Evolutionary conservation across 2,888 invertebrate species (phyloP).

Genomic region (Abrostola tripartita): DNA sequence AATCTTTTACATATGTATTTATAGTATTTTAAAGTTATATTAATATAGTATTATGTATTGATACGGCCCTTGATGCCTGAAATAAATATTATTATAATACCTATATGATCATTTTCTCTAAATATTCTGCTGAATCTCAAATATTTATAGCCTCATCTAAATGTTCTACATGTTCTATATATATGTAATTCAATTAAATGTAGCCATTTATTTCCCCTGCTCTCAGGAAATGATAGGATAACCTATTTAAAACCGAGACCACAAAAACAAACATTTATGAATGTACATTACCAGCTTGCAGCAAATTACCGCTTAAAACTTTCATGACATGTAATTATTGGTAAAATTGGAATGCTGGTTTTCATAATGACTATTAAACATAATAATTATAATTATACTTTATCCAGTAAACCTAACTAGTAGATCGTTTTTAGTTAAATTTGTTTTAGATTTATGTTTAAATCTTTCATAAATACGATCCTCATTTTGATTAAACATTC

Average conservation of each 20-base stretch:
- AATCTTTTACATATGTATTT: too few species aligned
- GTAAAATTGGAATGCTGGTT: background rate
- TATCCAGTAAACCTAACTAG: background rate
- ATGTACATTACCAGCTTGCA: background rate
- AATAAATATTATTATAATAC: too few species aligned
- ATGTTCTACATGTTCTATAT: too few species aligned
- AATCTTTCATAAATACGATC: background rate
- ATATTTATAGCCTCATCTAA: too few species aligned
- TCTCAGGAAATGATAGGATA: background rate
- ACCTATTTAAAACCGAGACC: background rate
- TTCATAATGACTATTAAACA: conserved; percentile 12
- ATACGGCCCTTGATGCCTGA: too few species aligned
- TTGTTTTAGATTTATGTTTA: conserved; percentile 6
- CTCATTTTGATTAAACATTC: conserved; percentile 11
- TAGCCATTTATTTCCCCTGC: background rate
- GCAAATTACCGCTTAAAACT: background rate
- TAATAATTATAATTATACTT: background rate
- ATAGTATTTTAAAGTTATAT: too few species aligned
- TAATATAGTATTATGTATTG: too few species aligned
- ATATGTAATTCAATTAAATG: too few species aligned
- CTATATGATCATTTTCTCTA: too few species aligned
- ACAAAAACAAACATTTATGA: background rate
- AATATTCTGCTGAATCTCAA: too few species aligned
- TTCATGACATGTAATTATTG: conserved; percentile 1
- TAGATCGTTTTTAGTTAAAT: conserved; percentile 4